Base-by-base conservation (phyloP, 2,113 vertebrate species). In the Elephas maximus region DNA sequence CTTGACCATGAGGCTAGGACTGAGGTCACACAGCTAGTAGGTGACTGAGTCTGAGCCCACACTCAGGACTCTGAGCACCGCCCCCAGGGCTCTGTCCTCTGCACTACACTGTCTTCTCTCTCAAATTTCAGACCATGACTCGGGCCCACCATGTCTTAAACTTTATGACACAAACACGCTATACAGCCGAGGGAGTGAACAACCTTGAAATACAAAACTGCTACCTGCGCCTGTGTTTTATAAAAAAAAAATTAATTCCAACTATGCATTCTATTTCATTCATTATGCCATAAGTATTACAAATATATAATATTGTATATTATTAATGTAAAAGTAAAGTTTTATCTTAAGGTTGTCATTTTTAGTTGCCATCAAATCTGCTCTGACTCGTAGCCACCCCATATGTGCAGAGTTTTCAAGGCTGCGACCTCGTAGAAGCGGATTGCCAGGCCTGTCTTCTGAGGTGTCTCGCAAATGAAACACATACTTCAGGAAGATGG, bases 221-320 rank as follows among this genome's bases (percentile, higher is more conserved):
- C 44, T 85, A 57, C 53, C 60, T 88, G 60, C 76, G 76, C 65
- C 24, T 78, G 63, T 51, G 41, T 84, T 86, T 95, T 65, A 83
- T 80, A 12, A 37, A 73, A 12, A 37, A 73, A 86, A 71, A 73
- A 26, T 41, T 73, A 57, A 51, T 33, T 90, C 65, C 62, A 33
- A 62, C 37, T 89, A 6, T 79, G 45, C 90, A 73, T 88, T 88
- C 2, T 80, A 23, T 67, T 73, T 83, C 48, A 45, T 33, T 57
- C 67, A 90, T 84, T 88, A n/a, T 69, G 87, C 51, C 74, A 79
- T 81, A 74, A 81, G 78, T 67, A 74, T 78, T 71, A 63, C 51
- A 90, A 81, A 65, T 81, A 62, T 37, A 45, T 44, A 21, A 0
- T 76, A 53, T 69, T 76, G 37, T 88, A 85, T 83, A 51, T 33